A percentile compares a stretch with the other conserved stretches of the same genome.
Evolutionary conservation across 2,797 vertebrate species (phyloP).

Genomic region (Lepus oiostolus): DNA sequence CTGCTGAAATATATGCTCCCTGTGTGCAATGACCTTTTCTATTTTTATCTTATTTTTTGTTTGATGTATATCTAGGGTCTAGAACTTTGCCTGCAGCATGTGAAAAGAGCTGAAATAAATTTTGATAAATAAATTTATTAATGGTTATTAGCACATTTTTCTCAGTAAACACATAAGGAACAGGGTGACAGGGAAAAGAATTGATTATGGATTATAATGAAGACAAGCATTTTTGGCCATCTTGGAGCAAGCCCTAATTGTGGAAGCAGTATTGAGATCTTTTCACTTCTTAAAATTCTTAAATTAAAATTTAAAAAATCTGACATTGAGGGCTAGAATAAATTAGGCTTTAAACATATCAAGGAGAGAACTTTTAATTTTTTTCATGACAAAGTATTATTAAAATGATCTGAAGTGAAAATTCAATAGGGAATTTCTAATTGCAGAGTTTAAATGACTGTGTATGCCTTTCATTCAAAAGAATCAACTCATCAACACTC

Average conservation of each 20-base stretch:
- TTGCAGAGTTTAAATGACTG: conserved; percentile 67
- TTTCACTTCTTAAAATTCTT: not conserved
- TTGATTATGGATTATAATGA: not conserved
- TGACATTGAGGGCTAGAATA: not conserved
- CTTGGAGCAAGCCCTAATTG: not conserved
- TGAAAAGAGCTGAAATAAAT: not conserved
- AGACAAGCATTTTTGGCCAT: not conserved
- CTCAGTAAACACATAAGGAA: not conserved
- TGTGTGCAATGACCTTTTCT: not conserved
- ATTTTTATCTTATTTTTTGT: not conserved
- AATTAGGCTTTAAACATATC: conserved; percentile 23
- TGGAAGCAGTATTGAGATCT: not conserved
- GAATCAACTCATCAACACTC: conserved; percentile 75
- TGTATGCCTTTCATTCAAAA: conserved; percentile 47
- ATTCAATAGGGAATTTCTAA: conserved; percentile 72
- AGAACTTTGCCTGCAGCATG: not conserved
- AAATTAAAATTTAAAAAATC: not conserved
- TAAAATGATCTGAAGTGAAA: conserved; percentile 56
- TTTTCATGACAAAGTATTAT: conserved; percentile 43
- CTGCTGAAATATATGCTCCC: not conserved
- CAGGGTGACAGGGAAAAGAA: not conserved
- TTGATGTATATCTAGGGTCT: not conserved
- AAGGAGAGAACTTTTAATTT: conserved; percentile 40
- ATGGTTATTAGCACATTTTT: not conserved
- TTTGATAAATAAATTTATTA: conserved; percentile 21